phyloP scores from a whole-genome alignment of 1,140 invertebrate genomes.

The Dreissena rostriformis region DNA sequence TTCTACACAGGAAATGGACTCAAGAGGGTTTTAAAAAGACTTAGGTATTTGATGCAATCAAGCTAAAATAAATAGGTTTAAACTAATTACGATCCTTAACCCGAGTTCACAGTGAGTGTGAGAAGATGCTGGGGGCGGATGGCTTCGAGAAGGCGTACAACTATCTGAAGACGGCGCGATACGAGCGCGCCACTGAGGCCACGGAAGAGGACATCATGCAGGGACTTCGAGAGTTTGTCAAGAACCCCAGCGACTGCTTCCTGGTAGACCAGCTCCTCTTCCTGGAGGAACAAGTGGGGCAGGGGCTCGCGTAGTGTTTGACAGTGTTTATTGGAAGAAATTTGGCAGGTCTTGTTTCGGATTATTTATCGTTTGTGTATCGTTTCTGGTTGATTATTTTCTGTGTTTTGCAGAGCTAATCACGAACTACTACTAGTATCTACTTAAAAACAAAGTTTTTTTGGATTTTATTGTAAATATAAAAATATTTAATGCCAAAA shows the following conservation, averaged over 20 bases:
- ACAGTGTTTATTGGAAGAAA: neutral
- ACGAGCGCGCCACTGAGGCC: conserved; percentile 56
- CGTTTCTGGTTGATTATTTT: too few species aligned
- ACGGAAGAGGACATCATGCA: conserved; percentile 74
- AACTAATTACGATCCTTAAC: conserved; percentile 31
- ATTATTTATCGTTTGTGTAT: too few species aligned
- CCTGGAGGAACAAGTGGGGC: conserved; percentile 75
- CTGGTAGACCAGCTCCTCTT: conserved; percentile 80
- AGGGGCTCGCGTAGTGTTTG: conserved; percentile 16
- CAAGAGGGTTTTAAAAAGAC: too few species aligned
- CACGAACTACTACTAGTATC: too few species aligned
- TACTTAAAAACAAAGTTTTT: too few species aligned
- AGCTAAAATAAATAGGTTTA: too few species aligned
- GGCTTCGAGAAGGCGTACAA: conserved; percentile 78
- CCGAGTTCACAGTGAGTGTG: conserved; percentile 73
- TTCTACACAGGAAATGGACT: too few species aligned
- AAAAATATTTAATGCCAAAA: too few species aligned
- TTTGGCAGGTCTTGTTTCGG: neutral
- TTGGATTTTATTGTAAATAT: too few species aligned
- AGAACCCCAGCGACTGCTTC: conserved; percentile 80
- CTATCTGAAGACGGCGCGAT: conserved; percentile 76
- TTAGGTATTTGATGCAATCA: too few species aligned
- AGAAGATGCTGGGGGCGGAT: conserved; percentile 73
- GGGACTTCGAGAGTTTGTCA: conserved; percentile 74
- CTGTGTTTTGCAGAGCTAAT: too few species aligned